A percentile compares a stretch with the other conserved stretches of the same genome.
These are phyloP conservation scores for Euphonia xanthogaster DNA, from an alignment of 2,797 vertebrate species.

Conservation along the genomic window DNA sequence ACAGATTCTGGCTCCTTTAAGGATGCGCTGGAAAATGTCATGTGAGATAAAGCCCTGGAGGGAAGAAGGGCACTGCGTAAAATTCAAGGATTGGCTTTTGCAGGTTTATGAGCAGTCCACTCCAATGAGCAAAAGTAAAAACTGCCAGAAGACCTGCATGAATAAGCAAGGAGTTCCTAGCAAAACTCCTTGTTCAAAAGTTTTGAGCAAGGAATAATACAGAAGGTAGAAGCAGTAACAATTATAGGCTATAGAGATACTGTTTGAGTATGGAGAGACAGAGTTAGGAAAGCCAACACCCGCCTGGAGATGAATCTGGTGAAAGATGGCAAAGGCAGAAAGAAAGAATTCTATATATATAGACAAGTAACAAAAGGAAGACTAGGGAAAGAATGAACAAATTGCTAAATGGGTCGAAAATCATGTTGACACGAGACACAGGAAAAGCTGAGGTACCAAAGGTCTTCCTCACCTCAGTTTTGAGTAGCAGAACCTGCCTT, in stretches of 20 bases:
- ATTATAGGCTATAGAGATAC: background rate
- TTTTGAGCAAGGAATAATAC: background rate
- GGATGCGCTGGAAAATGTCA: background rate
- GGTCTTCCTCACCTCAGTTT: background rate
- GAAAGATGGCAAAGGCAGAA: background rate
- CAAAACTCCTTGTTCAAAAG: background rate
- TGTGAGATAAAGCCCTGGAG: background rate
- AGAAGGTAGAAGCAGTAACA: background rate
- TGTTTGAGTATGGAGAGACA: background rate
- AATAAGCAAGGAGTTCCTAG: background rate
- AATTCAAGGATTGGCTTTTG: background rate
- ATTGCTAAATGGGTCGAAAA: background rate
- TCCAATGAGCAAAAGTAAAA: background rate
- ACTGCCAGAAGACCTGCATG: background rate
- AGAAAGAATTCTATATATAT: background rate
- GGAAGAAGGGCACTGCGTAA: background rate
- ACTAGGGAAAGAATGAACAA: background rate
- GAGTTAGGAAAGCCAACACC: background rate
- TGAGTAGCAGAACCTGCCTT: background rate
- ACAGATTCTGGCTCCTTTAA: background rate
- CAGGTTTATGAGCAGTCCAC: background rate
- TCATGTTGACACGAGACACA: accelerated
- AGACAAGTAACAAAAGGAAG: background rate
- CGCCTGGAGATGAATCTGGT: background rate
- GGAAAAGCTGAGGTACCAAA: background rate